Conservation (phyloP, 2,113 vertebrate genomes). For the Gasterosteus aculeatus region DNA sequence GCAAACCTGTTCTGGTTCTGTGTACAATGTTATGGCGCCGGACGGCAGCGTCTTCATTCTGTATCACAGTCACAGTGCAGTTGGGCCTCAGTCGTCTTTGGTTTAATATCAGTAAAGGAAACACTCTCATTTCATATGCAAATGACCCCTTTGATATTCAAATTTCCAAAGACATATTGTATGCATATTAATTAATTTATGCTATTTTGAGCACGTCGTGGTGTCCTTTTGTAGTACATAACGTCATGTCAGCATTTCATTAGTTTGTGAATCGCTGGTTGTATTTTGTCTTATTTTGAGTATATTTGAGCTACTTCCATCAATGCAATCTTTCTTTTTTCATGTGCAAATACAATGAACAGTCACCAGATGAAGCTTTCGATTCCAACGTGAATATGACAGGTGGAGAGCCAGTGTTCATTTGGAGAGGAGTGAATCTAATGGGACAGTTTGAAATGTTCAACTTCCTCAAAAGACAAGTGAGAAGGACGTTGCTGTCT, state of each 20-base stretch:
- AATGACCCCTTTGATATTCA: constrained; percentile 38
- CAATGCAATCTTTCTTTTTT: neutral
- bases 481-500: constrained; percentile 23
- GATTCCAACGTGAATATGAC: neutral
- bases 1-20: neutral
- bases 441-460: neutral
- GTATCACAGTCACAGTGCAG: neutral
- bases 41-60: neutral
- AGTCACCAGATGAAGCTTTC: neutral
- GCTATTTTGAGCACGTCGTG: constrained; percentile 32
- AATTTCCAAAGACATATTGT: constrained; percentile 42
- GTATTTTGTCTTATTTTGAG: constrained; percentile 1
- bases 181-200: constrained; percentile 64
- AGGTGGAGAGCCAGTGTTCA: constrained; percentile 2
- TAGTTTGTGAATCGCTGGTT: constrained; percentile 16
- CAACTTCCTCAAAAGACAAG: constrained; percentile 6
- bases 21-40: neutral
- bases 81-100: constrained; percentile 27
- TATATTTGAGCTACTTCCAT: constrained; percentile 4
- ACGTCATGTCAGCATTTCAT: constrained; percentile 38
- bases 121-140: constrained; percentile 36
- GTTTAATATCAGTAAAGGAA: constrained; percentile 18
- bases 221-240: constrained; percentile 28
- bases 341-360: too few species aligned
- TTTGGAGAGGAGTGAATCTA: neutral